A percentile compares a stretch with the other conserved stretches of the same genome.
phyloP scores from a whole-genome alignment of 1,140 invertebrate genomes.

The Maniola jurtina region DNA sequence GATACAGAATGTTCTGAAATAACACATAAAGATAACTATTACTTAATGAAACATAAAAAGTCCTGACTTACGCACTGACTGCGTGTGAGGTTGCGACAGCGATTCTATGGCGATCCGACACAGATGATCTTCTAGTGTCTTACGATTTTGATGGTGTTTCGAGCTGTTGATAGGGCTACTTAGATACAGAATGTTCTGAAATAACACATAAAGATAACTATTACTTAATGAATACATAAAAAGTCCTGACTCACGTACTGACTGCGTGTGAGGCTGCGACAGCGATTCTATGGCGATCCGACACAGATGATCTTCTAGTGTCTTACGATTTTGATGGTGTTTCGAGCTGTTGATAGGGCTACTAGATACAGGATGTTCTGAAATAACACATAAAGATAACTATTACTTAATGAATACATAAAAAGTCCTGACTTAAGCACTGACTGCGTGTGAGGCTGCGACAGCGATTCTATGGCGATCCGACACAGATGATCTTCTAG shows the following conservation, averaged over 20 bases:
- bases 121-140: conserved; percentile 33
- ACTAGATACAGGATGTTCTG: background rate
- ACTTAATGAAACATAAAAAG: too few relatives aligned
- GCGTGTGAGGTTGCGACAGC: conserved; percentile 14
- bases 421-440: too few relatives aligned
- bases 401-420: too few relatives aligned
- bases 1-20: background rate
- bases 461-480: conserved; percentile 26
- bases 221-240: too few relatives aligned
- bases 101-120: conserved; percentile 26
- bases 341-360: conserved; percentile 40
- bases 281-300: conserved; percentile 26
- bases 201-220: too few relatives aligned
- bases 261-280: conserved; percentile 13
- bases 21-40: too few relatives aligned
- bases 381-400: too few relatives aligned
- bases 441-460: too few relatives aligned
- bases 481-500: conserved; percentile 31
- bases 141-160: conserved; percentile 49
- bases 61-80: too few relatives aligned
- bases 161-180: conserved; percentile 38
- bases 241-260: too few relatives aligned
- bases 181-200: background rate
- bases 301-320: conserved; percentile 32
- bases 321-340: conserved; percentile 48